phyloP scores from a whole-genome alignment of 2,888 invertebrate genomes.

The Eilema griseolum region DNA sequence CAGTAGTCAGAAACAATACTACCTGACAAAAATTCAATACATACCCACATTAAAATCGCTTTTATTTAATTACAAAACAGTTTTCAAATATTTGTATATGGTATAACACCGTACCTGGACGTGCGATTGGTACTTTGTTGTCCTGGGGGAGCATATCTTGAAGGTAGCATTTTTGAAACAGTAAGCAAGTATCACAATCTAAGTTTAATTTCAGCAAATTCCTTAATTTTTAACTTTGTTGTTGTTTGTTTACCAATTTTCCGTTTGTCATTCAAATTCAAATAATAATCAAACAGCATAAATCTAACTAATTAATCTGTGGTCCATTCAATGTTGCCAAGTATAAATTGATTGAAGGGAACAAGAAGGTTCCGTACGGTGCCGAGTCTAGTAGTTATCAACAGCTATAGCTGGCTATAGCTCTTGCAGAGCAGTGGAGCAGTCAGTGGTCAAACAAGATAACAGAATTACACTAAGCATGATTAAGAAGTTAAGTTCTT shows the following conservation, averaged over 20 bases:
- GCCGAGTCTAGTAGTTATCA: too few species aligned
- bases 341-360: background rate
- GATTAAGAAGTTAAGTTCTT: too few species aligned
- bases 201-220: background rate
- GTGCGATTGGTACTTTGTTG: constrained; percentile 68
- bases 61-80: too few species aligned
- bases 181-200: background rate
- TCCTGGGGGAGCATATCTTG: constrained; percentile 59
- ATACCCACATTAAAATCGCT: background rate
- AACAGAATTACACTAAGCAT: too few species aligned
- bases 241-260: background rate
- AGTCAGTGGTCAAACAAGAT: too few species aligned
- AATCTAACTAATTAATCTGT: background rate
- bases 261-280: constrained; percentile 36
- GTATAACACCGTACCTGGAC: constrained; percentile 64
- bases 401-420: too few species aligned
- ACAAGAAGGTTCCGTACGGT: too few species aligned
- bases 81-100: background rate
- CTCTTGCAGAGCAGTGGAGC: too few species aligned
- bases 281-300: background rate
- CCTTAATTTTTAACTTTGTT: background rate
- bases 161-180: constrained; percentile 58
- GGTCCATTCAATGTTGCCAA: background rate
- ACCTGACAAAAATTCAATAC: background rate
- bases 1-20: background rate